These are phyloP conservation scores for Anoura caudifer DNA, from an alignment of 2,113 vertebrate genomes.

Conservation along the genomic window DNA sequence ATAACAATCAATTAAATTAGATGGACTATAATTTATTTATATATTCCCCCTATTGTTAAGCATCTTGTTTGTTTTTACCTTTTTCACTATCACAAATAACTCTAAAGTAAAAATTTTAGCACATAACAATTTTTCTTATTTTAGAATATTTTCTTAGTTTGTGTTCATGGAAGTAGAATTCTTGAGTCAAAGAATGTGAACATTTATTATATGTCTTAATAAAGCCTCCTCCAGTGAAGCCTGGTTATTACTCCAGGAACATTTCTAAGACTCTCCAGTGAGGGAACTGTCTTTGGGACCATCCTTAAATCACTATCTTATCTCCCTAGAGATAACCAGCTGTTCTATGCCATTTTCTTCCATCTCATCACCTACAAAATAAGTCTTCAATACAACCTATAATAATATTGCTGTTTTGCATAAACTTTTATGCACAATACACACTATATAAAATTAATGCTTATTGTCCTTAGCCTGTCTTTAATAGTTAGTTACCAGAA, in stretches of 20 bases:
- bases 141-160: not conserved
- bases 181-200: not conserved
- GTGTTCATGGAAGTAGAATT: not conserved
- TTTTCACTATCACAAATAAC: not conserved
- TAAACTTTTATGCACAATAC: not conserved
- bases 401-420: not conserved
- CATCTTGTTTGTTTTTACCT: not conserved
- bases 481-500: not conserved
- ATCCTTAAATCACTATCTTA: not conserved
- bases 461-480: not conserved
- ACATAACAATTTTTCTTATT: not conserved
- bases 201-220: not conserved
- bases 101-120: not conserved
- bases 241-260: not conserved
- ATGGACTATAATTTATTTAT: not conserved
- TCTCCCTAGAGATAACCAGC: not conserved
- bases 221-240: not conserved
- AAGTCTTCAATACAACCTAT: not conserved
- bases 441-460: not conserved
- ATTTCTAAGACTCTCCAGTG: not conserved
- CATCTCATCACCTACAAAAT: not conserved
- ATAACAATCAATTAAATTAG: not conserved
- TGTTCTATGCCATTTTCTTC: not conserved
- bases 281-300: not conserved
- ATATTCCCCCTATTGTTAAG: not conserved